Percentiles rank a stretch among this genome's conserved stretches.
Conservation (phyloP, 2,113 vertebrate species). For the Acanthochromis polyacanthus region DNA sequence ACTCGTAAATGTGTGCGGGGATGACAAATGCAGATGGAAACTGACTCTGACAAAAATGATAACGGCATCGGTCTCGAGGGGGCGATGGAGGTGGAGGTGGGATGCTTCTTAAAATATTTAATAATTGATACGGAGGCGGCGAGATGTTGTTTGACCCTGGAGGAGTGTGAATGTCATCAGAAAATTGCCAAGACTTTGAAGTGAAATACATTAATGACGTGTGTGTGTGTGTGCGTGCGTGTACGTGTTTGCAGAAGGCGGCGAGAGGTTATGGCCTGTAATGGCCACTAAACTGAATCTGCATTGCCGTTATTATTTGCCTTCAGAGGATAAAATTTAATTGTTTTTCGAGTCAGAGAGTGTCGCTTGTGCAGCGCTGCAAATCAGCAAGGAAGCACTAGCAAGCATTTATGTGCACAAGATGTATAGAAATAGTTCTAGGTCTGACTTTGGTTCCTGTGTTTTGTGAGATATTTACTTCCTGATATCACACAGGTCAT, state of each 20-base stretch:
- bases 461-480: too few species aligned
- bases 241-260: conserved; percentile 60
- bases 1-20: conserved; percentile 96
- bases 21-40: conserved; percentile 99
- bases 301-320: conserved; percentile 86
- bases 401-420: neutral
- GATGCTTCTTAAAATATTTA: conserved; percentile 99
- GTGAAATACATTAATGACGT: conserved; percentile 91
- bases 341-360: conserved; percentile 38
- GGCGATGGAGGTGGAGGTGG: conserved; percentile 89
- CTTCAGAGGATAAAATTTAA: conserved; percentile 87
- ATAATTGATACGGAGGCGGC: conserved; percentile 98
- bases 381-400: neutral
- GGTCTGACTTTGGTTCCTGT: too few species aligned
- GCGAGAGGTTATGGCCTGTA: conserved; percentile 74
- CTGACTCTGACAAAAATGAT: conserved; percentile 99
- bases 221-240: conserved; percentile 53
- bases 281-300: conserved; percentile 90
- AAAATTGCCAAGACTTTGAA: conserved; percentile 97
- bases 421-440: too few species aligned
- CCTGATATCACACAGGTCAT: too few species aligned
- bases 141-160: conserved; percentile 99
- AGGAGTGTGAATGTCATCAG: conserved; percentile 99
- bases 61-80: conserved; percentile 95
- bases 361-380: neutral